Conservation (phyloP, 2,113 vertebrate species). For the Cephalopterus ornatus region DNA sequence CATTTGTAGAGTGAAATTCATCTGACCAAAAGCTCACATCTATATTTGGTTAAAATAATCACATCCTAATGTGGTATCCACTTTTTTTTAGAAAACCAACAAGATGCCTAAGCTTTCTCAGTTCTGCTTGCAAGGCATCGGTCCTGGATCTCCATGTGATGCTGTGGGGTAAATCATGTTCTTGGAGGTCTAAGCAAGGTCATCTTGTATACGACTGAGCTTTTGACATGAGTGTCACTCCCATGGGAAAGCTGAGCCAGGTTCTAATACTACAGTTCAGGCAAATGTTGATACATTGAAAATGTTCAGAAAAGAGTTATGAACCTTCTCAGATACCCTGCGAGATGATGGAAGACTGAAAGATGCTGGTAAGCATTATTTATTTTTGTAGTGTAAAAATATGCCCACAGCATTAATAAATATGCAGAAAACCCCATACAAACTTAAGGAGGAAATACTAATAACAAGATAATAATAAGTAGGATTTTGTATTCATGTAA, state of each 20-base stretch:
- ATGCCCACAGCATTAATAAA: not conserved
- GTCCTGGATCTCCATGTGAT: not conserved
- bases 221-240: not conserved
- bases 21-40: not conserved
- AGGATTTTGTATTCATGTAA: not conserved
- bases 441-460: not conserved
- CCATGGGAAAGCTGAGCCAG: not conserved
- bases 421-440: not conserved
- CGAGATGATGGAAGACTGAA: not conserved
- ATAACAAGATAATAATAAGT: not conserved
- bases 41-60: not conserved
- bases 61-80: not conserved
- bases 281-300: not conserved
- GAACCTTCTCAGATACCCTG: not conserved
- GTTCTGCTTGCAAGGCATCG: fast-evolving
- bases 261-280: not conserved
- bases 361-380: not conserved
- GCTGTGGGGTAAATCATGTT: not conserved
- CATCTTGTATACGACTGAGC: not conserved
- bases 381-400: not conserved
- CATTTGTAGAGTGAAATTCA: not conserved
- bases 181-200: not conserved
- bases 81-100: not conserved
- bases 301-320: not conserved
- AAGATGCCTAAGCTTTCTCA: not conserved